phyloP scores from a whole-genome alignment of 2,888 invertebrate species.

The Azorinus chamasolen region DNA sequence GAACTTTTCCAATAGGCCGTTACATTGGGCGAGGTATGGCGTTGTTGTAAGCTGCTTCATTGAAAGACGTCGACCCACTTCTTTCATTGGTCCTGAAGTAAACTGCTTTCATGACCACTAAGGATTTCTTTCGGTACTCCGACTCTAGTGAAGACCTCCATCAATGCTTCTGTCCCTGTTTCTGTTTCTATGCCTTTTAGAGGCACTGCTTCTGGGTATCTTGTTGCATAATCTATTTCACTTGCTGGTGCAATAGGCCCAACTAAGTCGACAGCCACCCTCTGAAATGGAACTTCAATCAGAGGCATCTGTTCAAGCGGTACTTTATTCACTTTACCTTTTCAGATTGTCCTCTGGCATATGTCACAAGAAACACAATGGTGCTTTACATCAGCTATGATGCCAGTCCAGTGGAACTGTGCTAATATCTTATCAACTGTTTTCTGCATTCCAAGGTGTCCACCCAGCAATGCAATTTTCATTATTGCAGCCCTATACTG shows the following conservation, averaged over 20 bases:
- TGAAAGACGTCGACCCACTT: slow-evolving; percentile 61
- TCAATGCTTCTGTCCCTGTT: slow-evolving; percentile 62
- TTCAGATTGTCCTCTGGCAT: slow-evolving; percentile 7
- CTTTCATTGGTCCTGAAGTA: slow-evolving; percentile 55
- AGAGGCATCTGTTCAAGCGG: slow-evolving; percentile 14
- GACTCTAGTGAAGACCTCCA: no score
- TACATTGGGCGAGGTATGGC: slow-evolving; percentile 57
- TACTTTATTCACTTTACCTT: slow-evolving; percentile 11
- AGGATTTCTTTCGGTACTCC: no score
- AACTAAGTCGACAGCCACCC: slow-evolving; percentile 23
- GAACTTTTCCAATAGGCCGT: no score
- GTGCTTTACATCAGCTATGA: neutral
- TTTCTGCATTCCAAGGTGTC: slow-evolving; percentile 15
- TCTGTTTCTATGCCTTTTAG: slow-evolving; percentile 55
- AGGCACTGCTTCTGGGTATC: slow-evolving; percentile 66
- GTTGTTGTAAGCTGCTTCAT: no score
- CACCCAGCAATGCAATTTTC: slow-evolving; percentile 2
- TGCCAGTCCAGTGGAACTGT: slow-evolving; percentile 13
- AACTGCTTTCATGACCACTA: no score
- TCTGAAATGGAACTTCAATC: slow-evolving; percentile 17
- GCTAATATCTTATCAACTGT: slow-evolving; percentile 1
- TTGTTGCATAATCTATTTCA: slow-evolving; percentile 60
- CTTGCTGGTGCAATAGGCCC: slow-evolving; percentile 59
- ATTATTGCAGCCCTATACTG: neutral
- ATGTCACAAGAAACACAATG: slow-evolving; percentile 8